A percentile compares a stretch with the other conserved stretches of the same genome.
phyloP scores from a whole-genome alignment of 1,140 invertebrate genomes.

The Caenorhabditis remanei region DNA sequence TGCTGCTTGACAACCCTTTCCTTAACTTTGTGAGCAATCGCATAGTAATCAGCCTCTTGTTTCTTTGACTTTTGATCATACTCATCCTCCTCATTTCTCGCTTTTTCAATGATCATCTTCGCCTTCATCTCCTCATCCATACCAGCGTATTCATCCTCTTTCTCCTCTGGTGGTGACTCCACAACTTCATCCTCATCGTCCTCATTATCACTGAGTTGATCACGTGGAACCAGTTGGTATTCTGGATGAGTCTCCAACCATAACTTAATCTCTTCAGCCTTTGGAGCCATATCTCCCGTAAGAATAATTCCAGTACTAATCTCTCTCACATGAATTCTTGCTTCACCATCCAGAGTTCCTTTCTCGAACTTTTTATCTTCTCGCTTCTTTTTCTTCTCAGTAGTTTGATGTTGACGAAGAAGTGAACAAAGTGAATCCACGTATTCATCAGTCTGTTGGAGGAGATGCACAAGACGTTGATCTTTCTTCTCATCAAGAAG shows the following conservation, averaged over 20 bases:
- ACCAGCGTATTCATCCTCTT: conserved; percentile 64
- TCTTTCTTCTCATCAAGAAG: conserved; percentile 99
- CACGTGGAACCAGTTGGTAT: conserved; percentile 83
- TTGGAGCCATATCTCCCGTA: conserved; percentile 90
- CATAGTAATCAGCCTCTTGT: conserved; percentile 79
- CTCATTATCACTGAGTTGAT: conserved; percentile 77
- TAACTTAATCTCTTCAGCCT: conserved; percentile 88
- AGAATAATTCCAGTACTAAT: conserved; percentile 86
- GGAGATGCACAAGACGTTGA: conserved; percentile 93
- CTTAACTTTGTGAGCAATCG: conserved; percentile 79
- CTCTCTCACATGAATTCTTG: conserved; percentile 88
- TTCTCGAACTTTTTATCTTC: conserved; percentile 68
- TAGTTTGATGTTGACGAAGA: conserved; percentile 75
- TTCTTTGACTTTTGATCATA: conserved; percentile 80
- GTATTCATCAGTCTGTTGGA: conserved; percentile 98
- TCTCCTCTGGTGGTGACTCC: conserved; percentile 79
- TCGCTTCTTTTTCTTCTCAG: conserved; percentile 77
- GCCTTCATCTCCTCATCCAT: conserved; percentile 76
- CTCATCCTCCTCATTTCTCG: conserved; percentile 80
- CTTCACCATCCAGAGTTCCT: conserved; percentile 54
- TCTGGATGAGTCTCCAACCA: conserved; percentile 82
- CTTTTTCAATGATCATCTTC: conserved; percentile 75
- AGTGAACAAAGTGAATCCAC: conserved; percentile 87
- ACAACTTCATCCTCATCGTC: conserved; percentile 80
- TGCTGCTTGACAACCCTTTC: conserved; percentile 80